Conservation (phyloP, 2,888 invertebrate species). For the Diadegma fenestrale region DNA sequence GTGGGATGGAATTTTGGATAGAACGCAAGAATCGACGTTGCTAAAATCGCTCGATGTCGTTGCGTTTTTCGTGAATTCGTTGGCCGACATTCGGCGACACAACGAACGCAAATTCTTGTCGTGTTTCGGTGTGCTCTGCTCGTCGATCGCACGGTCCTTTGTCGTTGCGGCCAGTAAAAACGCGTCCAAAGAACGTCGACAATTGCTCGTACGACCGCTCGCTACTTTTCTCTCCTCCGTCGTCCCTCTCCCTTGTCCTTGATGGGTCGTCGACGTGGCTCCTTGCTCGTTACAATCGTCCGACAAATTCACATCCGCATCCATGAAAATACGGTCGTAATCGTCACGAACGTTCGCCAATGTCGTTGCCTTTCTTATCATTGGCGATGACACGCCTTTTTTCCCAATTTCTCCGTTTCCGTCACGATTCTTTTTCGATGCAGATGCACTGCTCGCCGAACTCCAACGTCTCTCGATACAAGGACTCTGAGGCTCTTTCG, state of each 20-base stretch:
- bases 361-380: slow-evolving; percentile 71
- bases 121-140: slow-evolving; percentile 33
- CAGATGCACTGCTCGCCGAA: slow-evolving; percentile 84
- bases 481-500: slow-evolving; percentile 74
- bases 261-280: slow-evolving; percentile 56
- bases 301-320: slow-evolving; percentile 82
- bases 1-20: slow-evolving; percentile 64
- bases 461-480: slow-evolving; percentile 87
- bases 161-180: slow-evolving; percentile 30
- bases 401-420: slow-evolving; percentile 70
- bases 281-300: slow-evolving; percentile 77
- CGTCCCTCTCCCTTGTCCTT: slow-evolving; percentile 22
- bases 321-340: slow-evolving; percentile 79
- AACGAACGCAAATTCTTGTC: slow-evolving; percentile 58
- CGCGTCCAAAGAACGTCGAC: slow-evolving; percentile 69
- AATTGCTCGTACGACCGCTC: slow-evolving; percentile 60
- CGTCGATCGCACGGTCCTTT: slow-evolving; percentile 18
- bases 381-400: slow-evolving; percentile 71
- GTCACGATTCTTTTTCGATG: slow-evolving; percentile 75
- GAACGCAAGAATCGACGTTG: slow-evolving; percentile 15
- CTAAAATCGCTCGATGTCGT: neutral
- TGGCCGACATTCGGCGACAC: slow-evolving; percentile 44
- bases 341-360: slow-evolving; percentile 70
- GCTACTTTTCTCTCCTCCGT: slow-evolving; percentile 39
- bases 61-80: slow-evolving; percentile 30